Evolutionary conservation across 2,888 invertebrate genomes (phyloP).

Genomic region (Drosophila colorata): DNA sequence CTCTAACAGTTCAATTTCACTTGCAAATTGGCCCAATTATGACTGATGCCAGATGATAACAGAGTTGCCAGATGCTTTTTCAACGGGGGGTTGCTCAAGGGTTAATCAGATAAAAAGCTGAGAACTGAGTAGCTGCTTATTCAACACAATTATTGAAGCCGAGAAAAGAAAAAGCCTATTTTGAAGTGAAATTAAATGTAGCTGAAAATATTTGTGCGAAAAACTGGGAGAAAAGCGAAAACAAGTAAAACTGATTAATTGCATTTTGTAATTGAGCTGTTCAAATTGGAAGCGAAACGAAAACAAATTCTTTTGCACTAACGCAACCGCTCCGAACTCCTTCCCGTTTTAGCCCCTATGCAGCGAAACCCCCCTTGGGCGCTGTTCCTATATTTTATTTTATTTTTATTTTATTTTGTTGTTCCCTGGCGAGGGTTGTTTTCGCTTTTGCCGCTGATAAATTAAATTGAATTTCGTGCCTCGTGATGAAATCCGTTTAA

Average conservation of each 20-base stretch:
- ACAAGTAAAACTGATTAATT: slow-evolving; percentile 66
- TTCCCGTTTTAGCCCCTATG: too few relatives aligned
- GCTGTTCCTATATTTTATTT: neutral
- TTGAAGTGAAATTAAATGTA: neutral
- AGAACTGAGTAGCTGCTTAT: too few relatives aligned
- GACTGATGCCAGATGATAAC: slow-evolving; percentile 28
- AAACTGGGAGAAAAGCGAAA: neutral
- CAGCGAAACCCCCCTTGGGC: neutral
- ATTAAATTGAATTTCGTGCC: slow-evolving; percentile 74
- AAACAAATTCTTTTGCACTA: neutral
- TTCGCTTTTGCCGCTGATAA: slow-evolving; percentile 56
- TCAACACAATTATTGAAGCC: too few relatives aligned
- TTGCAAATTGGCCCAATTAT: slow-evolving; percentile 54
- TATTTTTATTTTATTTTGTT: neutral
- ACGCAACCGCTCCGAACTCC: neutral
- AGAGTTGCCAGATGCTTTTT: slow-evolving; percentile 7
- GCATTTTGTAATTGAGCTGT: slow-evolving; percentile 37
- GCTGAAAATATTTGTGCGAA: neutral
- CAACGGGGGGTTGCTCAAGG: neutral
- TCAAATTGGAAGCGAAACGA: neutral
- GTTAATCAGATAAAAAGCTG: slow-evolving; percentile 7
- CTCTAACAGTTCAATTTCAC: slow-evolving; percentile 15
- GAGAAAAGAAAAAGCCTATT: too few relatives aligned
- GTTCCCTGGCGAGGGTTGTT: slow-evolving; percentile 37
- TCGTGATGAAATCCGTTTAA: slow-evolving; percentile 75